phyloP scores from a whole-genome alignment of 35 echinoderm and acorn worm genomes.

The Holothuria glaberrima region DNA sequence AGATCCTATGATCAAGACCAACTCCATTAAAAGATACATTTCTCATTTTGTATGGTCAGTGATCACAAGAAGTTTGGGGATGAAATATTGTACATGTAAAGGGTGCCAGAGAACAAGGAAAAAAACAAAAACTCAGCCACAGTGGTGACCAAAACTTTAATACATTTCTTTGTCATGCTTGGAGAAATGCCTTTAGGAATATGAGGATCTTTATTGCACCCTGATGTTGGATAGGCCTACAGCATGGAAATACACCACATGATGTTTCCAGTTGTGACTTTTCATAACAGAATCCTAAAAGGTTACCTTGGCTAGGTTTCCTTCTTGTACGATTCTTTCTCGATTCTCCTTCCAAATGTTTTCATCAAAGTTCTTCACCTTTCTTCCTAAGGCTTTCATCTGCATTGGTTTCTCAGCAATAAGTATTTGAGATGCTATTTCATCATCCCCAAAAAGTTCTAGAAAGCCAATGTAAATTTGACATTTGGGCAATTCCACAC shows the following conservation, averaged over 20 bases:
- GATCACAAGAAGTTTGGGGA: too few relatives aligned
- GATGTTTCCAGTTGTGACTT: too few relatives aligned
- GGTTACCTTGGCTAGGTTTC: constrained; percentile 81
- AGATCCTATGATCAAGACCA: too few relatives aligned
- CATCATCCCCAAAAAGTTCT: constrained; percentile 86
- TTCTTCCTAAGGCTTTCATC: constrained; percentile 86
- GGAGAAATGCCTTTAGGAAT: too few relatives aligned
- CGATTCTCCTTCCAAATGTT: constrained; percentile 77
- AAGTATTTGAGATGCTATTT: constrained; percentile 70
- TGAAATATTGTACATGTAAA: too few relatives aligned
- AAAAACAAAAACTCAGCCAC: constrained; percentile 8
- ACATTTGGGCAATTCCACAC: too few relatives aligned
- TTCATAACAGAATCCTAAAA: not conserved
- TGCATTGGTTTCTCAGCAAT: constrained; percentile 52
- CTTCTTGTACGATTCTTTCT: constrained; percentile 79
- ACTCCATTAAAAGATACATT: too few relatives aligned
- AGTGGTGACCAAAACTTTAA: too few relatives aligned
- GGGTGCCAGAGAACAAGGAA: too few relatives aligned
- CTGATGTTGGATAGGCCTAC: not conserved
- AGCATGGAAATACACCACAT: not conserved
- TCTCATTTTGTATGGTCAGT: too few relatives aligned
- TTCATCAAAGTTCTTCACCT: constrained; percentile 82
- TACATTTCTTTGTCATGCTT: too few relatives aligned
- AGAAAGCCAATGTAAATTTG: constrained; percentile 26
- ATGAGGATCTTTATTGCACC: too few relatives aligned